Percentiles rank a stretch among this genome's conserved stretches.
Evolutionary conservation across 2,797 vertebrate species (phyloP).

Genomic region (Atherinosoma microstoma): DNA sequence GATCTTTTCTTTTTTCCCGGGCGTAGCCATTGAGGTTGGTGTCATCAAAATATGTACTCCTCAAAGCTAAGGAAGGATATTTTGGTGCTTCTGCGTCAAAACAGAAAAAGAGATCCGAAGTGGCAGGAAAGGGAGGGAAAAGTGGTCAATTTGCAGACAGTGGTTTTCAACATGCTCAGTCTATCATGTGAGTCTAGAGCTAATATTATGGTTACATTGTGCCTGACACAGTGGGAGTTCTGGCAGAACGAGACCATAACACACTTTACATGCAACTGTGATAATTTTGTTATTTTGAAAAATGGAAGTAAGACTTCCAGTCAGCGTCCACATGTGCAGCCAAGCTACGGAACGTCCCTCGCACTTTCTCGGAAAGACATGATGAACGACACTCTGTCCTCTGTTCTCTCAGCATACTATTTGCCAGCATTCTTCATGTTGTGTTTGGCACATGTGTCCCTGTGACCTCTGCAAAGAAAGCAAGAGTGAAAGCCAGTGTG

Average conservation of each 20-base stretch:
- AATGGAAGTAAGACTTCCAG: constrained; percentile 48
- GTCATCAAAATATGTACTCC: constrained; percentile 70
- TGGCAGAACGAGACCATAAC: constrained; percentile 40
- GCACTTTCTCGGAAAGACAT: constrained; percentile 38
- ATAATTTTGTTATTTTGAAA: constrained; percentile 42
- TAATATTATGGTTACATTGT: constrained; percentile 77
- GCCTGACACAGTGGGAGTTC: constrained; percentile 67
- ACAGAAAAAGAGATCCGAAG: constrained; percentile 59
- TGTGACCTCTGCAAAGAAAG: constrained; percentile 31
- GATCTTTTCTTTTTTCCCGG: constrained; percentile 40
- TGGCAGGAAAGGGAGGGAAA: constrained; percentile 65
- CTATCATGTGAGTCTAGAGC: constrained; percentile 66
- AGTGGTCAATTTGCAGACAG: constrained; percentile 70
- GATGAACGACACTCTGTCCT: constrained; percentile 36
- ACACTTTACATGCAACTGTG: constrained; percentile 27
- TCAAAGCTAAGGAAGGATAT: constrained; percentile 47
- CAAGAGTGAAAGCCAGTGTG: constrained; percentile 29
- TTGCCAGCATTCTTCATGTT: constrained; percentile 66
- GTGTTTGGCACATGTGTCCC: constrained; percentile 58
- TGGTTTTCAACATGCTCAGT: constrained; percentile 67
- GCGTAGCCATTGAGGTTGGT: constrained; percentile 44
- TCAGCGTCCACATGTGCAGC: constrained; percentile 39
- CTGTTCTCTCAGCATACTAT: constrained; percentile 29
- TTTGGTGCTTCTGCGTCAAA: constrained; percentile 52
- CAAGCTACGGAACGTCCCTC: constrained; percentile 62